phyloP scores from a whole-genome alignment of 2,888 invertebrate species.

The Nineta flava region DNA sequence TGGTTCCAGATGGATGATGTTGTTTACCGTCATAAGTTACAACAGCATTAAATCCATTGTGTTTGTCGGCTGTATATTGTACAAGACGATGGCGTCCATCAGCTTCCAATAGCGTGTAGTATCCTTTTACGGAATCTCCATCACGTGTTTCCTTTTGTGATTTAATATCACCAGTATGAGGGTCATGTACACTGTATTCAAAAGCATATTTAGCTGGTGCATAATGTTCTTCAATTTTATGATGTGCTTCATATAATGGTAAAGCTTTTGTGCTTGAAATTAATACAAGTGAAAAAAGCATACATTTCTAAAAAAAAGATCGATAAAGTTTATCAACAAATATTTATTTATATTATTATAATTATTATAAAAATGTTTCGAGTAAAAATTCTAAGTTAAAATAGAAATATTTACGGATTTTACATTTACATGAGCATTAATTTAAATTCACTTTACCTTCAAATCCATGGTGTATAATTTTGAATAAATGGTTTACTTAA shows the following conservation, averaged over 20 bases:
- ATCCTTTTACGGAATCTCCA: constrained; percentile 33
- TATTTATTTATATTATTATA: too few relatives aligned
- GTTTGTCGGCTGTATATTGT: constrained; percentile 25
- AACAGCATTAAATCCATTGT: constrained; percentile 25
- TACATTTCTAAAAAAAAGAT: too few relatives aligned
- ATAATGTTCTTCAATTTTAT: neutral
- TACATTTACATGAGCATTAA: neutral
- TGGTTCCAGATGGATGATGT: too few relatives aligned
- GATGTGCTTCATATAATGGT: too few relatives aligned
- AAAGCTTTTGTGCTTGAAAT: too few relatives aligned
- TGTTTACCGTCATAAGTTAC: constrained; percentile 21
- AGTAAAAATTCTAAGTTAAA: neutral
- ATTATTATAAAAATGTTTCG: too few relatives aligned
- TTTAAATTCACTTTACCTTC: too few relatives aligned
- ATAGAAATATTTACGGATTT: neutral
- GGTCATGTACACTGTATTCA: constrained; percentile 34
- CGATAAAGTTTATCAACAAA: too few relatives aligned
- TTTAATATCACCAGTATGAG: too few relatives aligned
- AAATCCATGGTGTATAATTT: too few relatives aligned
- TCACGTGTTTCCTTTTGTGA: constrained; percentile 36
- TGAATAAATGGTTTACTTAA: too few relatives aligned
- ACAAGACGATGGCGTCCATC: constrained; percentile 27
- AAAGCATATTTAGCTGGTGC: constrained; percentile 30
- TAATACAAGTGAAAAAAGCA: too few relatives aligned
- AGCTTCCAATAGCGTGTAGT: constrained; percentile 26